These are phyloP conservation scores for Rotaria sp. DNA, from an alignment of 2,888 invertebrate genomes.

Conservation along the genomic window DNA sequence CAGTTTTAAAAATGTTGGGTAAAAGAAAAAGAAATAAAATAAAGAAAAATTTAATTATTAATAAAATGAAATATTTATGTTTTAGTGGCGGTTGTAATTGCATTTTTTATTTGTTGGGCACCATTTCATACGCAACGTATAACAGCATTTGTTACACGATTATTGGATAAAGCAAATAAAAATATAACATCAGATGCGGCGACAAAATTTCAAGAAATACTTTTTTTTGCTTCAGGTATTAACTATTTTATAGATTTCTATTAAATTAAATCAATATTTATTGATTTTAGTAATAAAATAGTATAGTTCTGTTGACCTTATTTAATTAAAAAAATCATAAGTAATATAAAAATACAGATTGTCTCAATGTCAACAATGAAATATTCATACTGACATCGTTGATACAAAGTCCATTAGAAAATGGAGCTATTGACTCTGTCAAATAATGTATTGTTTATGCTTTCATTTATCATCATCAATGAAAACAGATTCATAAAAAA, in stretches of 20 bases:
- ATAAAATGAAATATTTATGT: slow-evolving; percentile 43
- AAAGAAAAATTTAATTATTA: not conserved
- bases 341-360: too few species aligned
- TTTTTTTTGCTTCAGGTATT: slow-evolving; percentile 26
- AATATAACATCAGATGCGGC: slow-evolving; percentile 2
- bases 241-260: not conserved
- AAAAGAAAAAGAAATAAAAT: slow-evolving; percentile 41
- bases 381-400: too few species aligned
- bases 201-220: slow-evolving; percentile 30
- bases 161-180: slow-evolving; percentile 30
- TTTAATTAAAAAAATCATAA: too few species aligned
- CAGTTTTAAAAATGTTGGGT: slow-evolving; percentile 50
- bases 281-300: too few species aligned
- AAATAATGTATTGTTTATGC: too few species aligned
- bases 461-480: too few species aligned
- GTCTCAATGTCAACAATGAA: too few species aligned
- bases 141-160: slow-evolving; percentile 60
- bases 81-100: slow-evolving; percentile 83
- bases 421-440: too few species aligned
- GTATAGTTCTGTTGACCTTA: too few species aligned
- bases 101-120: slow-evolving; percentile 83
- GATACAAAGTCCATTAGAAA: too few species aligned
- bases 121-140: slow-evolving; percentile 85
- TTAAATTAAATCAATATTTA: not conserved
- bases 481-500: too few species aligned